Conservation (phyloP, 2,888 invertebrate species). For the Lydus trimaculatus region DNA sequence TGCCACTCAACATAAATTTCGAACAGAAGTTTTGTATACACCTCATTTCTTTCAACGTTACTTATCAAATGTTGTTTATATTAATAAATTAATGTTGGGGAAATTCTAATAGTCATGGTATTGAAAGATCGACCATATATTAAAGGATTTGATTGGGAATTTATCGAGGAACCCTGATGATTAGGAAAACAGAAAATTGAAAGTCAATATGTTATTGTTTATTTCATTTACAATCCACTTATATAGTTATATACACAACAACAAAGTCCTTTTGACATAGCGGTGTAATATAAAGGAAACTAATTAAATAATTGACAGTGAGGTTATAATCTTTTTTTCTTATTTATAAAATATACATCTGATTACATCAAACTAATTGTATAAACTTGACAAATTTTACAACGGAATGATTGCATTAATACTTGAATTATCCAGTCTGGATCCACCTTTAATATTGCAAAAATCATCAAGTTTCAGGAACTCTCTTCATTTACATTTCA, state of each 20-base stretch:
- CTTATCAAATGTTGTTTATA: slow-evolving; percentile 34
- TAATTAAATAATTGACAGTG: slow-evolving; percentile 36
- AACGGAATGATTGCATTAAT: not conserved
- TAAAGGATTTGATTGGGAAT: slow-evolving; percentile 16
- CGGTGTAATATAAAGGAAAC: slow-evolving; percentile 33
- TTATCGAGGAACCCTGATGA: not conserved
- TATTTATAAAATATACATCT: slow-evolving; percentile 30
- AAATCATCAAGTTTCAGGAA: slow-evolving; percentile 9
- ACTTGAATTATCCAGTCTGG: not conserved
- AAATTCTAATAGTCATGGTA: slow-evolving; percentile 28
- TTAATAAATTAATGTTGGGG: slow-evolving; percentile 31
- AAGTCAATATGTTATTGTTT: slow-evolving; percentile 38
- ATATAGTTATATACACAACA: slow-evolving; percentile 58
- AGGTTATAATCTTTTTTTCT: slow-evolving; percentile 27
- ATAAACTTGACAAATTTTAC: not conserved
- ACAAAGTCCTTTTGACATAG: slow-evolving; percentile 47
- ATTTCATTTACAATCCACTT: slow-evolving; percentile 57
- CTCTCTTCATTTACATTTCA: not conserved
- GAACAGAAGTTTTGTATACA: slow-evolving; percentile 21
- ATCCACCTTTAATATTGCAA: not conserved
- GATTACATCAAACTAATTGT: slow-evolving; percentile 15
- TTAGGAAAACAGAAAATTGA: slow-evolving; percentile 18
- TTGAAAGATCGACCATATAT: slow-evolving; percentile 23
- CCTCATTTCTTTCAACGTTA: slow-evolving; percentile 35
- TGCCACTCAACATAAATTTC: slow-evolving; percentile 35